Base-by-base conservation (phyloP, 2,113 vertebrate genomes). In the Cottus gobio region DNA sequence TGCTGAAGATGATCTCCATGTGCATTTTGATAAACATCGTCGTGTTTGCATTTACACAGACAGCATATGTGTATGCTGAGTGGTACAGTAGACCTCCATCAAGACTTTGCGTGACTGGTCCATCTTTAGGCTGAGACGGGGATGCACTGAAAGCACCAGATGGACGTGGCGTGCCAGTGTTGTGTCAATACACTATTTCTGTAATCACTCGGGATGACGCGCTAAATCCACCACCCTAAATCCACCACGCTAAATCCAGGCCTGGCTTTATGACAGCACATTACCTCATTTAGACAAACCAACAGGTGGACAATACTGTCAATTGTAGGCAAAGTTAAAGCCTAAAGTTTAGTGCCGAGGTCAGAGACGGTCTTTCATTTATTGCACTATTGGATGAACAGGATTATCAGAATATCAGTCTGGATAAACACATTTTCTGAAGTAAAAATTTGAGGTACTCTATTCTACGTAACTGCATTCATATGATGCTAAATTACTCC, bases 191-290 rank as follows among this genome's bases (percentile, higher is more conserved):
- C 50, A 66, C 39, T 20, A 42, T 67, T 50, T 20, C 66, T 52
- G 46, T 85, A 92, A 93, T 90, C 90, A 84, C 68, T 64, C 34
- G 77, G 60, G 48, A 72, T 79, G 67, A 80, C 22, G 57, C 11
- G 1, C 56, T 89, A 89, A 67, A 90, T 92, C 88, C 79, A 58
- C 56, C 44, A 62, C 54, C 68, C n/a, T 73, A 60, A 81, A 74
- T 39, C 39, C 39, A 42, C 39, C 11, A 42, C 39, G 11, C 39
- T 42, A 42, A 42, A 42, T 13, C 80, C 76, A 70, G 65, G 56
- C 63, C 78, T 34, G 85, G 63, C 85, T 61, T 74, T 62, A 52
- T 24, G 48, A 65, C 52, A 77, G 20, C 76, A 80, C 54, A 79
- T 85, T 54, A 75, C 64, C 76, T 89, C 64, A 89, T 73, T 77